Evolutionary conservation across 1,140 invertebrate species (phyloP).

Genomic region (Drosophila serrata): DNA sequence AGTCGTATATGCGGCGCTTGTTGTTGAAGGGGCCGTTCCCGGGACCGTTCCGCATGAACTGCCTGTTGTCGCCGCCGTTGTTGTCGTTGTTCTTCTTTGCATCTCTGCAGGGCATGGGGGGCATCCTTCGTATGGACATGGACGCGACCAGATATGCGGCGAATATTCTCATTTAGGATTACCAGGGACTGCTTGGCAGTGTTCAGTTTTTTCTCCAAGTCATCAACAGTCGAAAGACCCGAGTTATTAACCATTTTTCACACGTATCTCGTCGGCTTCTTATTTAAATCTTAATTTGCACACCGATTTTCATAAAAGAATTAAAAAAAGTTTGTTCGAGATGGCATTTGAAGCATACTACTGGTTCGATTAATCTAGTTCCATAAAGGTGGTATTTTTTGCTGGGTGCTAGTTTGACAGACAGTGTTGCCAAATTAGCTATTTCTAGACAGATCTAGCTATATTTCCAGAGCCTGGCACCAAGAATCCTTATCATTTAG

Average conservation of each 20-base stretch:
- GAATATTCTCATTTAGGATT: conserved; percentile 89
- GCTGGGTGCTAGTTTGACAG: not conserved
- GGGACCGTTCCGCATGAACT: conserved; percentile 25
- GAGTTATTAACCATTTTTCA: conserved; percentile 53
- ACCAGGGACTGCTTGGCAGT: conserved; percentile 88
- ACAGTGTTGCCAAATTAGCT: not conserved
- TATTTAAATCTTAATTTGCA: conserved; percentile 12
- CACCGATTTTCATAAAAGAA: conserved; percentile 30
- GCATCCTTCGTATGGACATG: conserved; percentile 73
- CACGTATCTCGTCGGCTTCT: not conserved
- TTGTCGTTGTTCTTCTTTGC: conserved; percentile 42
- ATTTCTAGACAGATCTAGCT: not conserved
- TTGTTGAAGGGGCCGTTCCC: conserved; percentile 55
- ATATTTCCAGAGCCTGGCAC: not conserved
- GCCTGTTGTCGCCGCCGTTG: conserved; percentile 40
- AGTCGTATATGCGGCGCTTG: conserved; percentile 85
- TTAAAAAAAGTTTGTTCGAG: conserved; percentile 20
- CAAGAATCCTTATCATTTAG: too few species aligned
- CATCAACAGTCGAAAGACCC: conserved; percentile 75
- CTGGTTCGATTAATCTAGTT: conserved; percentile 3
- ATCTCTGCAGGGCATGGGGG: conserved; percentile 67
- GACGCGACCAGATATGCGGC: conserved; percentile 88
- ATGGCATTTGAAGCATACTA: conserved; percentile 13
- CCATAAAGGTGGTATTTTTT: not conserved
- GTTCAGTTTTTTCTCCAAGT: conserved; percentile 88